Evolutionary conservation across 2,888 invertebrate genomes (phyloP).

Genomic region (Acrobasis suavella): DNA sequence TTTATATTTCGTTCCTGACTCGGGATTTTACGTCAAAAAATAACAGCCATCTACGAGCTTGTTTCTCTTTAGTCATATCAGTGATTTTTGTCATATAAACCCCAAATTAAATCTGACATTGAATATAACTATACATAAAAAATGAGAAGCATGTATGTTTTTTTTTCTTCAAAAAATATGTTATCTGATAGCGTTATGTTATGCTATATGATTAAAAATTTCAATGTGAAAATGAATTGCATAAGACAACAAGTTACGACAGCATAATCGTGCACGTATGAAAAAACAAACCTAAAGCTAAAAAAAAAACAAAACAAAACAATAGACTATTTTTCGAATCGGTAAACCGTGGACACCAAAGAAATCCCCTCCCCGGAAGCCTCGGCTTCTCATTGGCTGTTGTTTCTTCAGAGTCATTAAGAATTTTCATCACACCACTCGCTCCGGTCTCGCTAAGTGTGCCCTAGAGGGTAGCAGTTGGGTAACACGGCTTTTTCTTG

Average conservation of each 20-base stretch:
- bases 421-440: constrained; percentile 63
- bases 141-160: too few species aligned
- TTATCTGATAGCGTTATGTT: too few species aligned
- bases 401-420: constrained; percentile 53
- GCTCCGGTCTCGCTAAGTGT: constrained; percentile 54
- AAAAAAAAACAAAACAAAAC: not conserved
- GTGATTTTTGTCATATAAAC: not conserved
- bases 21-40: too few species aligned
- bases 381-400: constrained; percentile 32
- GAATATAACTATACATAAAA: too few species aligned
- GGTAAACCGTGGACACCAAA: not conserved
- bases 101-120: too few species aligned
- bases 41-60: too few species aligned
- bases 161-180: too few species aligned
- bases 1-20: not conserved
- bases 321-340: not conserved
- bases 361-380: not conserved
- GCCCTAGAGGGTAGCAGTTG: constrained; percentile 61
- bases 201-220: too few species aligned
- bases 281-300: not conserved
- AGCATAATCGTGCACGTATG: too few species aligned
- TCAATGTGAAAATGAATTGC: too few species aligned
- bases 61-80: not conserved
- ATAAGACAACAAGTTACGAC: too few species aligned
- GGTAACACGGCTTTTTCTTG: constrained; percentile 60